Evolutionary conservation across 1,140 invertebrate genomes (phyloP).

Genomic region (Lutraria rhynchaena): DNA sequence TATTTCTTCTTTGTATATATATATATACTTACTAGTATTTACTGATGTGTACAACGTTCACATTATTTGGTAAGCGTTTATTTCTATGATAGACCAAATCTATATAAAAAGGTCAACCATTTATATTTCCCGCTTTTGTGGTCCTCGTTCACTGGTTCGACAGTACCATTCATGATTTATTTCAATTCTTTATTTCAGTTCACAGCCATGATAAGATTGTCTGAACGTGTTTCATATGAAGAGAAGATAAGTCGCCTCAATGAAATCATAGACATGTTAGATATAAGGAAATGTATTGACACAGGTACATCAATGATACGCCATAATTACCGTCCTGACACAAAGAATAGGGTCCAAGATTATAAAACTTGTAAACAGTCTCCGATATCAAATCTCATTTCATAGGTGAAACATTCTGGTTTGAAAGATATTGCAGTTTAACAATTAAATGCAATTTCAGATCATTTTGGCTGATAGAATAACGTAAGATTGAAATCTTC

Average conservation of each 20-base stretch:
- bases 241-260: conserved; percentile 92
- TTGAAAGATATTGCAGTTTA: too few species aligned
- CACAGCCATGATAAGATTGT: conserved; percentile 88
- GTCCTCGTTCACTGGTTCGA: background rate
- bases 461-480: too few species aligned
- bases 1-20: too few species aligned
- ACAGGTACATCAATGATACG: conserved; percentile 85
- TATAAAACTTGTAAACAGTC: background rate
- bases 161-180: background rate
- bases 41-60: background rate
- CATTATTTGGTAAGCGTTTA: background rate
- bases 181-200: conserved; percentile 83
- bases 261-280: conserved; percentile 90
- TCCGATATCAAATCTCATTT: background rate
- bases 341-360: too few species aligned
- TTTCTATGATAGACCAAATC: background rate
- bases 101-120: background rate
- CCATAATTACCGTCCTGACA: background rate
- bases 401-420: too few species aligned
- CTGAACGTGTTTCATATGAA: conserved; percentile 88
- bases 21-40: background rate
- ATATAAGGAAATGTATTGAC: conserved; percentile 89
- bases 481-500: too few species aligned
- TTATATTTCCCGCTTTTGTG: background rate
- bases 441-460: too few species aligned